These are phyloP conservation scores for Caenorhabditis imperialis DNA, from an alignment of 2,888 invertebrate species.

Conservation along the genomic window DNA sequence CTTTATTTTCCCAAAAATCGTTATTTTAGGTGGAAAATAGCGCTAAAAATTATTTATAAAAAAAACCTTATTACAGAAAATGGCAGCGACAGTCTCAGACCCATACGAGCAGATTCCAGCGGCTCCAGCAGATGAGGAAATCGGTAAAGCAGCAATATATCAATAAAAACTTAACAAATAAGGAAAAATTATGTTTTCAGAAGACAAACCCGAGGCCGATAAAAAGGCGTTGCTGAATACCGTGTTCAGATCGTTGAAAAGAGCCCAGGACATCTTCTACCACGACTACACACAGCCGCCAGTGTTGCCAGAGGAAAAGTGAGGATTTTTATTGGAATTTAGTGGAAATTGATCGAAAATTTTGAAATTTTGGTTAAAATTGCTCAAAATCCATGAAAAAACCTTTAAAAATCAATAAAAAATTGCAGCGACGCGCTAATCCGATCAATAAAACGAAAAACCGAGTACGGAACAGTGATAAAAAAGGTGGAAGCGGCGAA, in stretches of 20 bases:
- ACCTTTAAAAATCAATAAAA: too few relatives aligned
- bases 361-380: not conserved
- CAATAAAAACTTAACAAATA: too few relatives aligned
- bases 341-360: not conserved
- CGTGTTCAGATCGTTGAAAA: conserved; percentile 94
- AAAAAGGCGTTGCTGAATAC: conserved; percentile 80
- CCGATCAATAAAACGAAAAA: conserved; percentile 85
- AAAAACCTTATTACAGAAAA: conserved; percentile 9
- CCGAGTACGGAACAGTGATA: conserved; percentile 89
- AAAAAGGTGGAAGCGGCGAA: conserved; percentile 83
- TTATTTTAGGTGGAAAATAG: too few relatives aligned
- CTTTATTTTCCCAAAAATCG: not conserved
- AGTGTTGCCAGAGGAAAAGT: conserved; percentile 85
- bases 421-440: conserved; percentile 53
- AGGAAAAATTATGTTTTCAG: too few relatives aligned
- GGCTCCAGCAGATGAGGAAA: conserved; percentile 50
- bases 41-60: too few relatives aligned
- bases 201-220: conserved; percentile 55
- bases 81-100: conserved; percentile 35
- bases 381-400: too few relatives aligned
- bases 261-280: conserved; percentile 97
- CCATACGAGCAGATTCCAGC: conserved; percentile 52
- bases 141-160: too few relatives aligned
- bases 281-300: conserved; percentile 90
- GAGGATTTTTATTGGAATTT: conserved; percentile 12